These are phyloP conservation scores for Peribatodes rhomboidaria DNA, from an alignment of 2,888 invertebrate genomes.

Conservation along the genomic window DNA sequence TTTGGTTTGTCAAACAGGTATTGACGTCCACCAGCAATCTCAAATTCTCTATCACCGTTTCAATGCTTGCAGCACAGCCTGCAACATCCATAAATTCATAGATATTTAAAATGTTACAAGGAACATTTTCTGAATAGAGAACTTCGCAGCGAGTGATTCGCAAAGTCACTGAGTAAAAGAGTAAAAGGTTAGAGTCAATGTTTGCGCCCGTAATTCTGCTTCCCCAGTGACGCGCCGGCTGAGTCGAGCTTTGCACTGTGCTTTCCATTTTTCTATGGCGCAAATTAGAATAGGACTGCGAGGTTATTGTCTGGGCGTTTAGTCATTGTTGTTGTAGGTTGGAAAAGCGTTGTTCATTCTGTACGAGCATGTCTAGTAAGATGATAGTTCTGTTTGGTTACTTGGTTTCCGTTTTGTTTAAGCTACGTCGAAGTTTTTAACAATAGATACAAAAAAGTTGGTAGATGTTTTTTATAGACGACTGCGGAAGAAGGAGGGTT, in stretches of 20 bases:
- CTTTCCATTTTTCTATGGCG: constrained; percentile 54
- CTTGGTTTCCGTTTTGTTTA: background rate
- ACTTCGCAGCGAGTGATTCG: constrained; percentile 77
- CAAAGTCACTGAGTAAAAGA: constrained; percentile 82
- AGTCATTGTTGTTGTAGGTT: constrained; percentile 21
- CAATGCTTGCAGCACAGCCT: background rate
- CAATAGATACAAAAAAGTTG: no score
- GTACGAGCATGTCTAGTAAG: background rate
- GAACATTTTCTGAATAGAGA: constrained; percentile 67
- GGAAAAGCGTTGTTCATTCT: constrained; percentile 21
- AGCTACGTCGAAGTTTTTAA: no score
- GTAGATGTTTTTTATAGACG: no score
- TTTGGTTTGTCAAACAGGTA: no score
- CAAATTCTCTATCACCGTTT: background rate
- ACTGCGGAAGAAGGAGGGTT: no score
- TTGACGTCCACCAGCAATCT: background rate
- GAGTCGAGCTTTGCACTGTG: constrained; percentile 52
- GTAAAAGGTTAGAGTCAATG: constrained; percentile 85
- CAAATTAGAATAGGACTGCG: constrained; percentile 37
- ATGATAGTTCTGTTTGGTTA: background rate
- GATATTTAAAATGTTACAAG: constrained; percentile 63
- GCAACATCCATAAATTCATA: constrained; percentile 19
- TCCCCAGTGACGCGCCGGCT: constrained; percentile 66
- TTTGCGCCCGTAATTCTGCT: constrained; percentile 83
- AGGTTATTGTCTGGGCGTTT: constrained; percentile 27